Evolutionary conservation across 2,888 invertebrate genomes (phyloP), one percentile per base, ranked within the genome.

Genomic region (Polylopha cassiicola): DNA sequence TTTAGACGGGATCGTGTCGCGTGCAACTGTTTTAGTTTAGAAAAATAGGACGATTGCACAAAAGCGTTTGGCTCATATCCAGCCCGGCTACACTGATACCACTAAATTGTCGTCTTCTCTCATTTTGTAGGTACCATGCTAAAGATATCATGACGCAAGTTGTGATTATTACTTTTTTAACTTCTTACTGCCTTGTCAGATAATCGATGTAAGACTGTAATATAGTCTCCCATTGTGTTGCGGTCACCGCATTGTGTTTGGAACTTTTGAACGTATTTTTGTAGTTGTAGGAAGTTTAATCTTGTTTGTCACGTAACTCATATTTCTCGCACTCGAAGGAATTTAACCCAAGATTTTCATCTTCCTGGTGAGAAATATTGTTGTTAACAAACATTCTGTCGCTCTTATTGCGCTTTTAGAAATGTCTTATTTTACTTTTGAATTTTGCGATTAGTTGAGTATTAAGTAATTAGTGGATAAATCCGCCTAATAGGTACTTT

Each of bases 1-100:
- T 49, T 46, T 50, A 55, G 37, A 51, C 44, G 44, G 55, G 52
- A 62, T 52, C 51, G 81, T 73, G 75, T 73, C 75, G 75, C 76
- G 79, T 75, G 79, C 74, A 77, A 74, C 73, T 59, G 70, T 72
- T 73, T 76, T 65, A 69, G 75, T 77, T 76, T 73, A 75, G 69
- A 82, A 84, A 84, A 84, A 84, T 84, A 75, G 85, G 80, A 62
- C 84, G 84, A 80, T 85, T 85, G 82, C 85, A 82, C 67, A 85
- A 85, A 81, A 77, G 72, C 71, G 67, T 66, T 79, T 84, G 84
- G 85, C 84, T 55, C 58, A 42, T 56, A 53, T 76, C 85, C 85
- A 84, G 73, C 53, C 62, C 60, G 60, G 64, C 69, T 65, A 73
- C 67, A 70, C 64, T 55, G 67, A 76, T 75, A 72, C 74, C 66